Base-by-base conservation (phyloP, 2,113 vertebrate genomes). In the Scomber japonicus region DNA sequence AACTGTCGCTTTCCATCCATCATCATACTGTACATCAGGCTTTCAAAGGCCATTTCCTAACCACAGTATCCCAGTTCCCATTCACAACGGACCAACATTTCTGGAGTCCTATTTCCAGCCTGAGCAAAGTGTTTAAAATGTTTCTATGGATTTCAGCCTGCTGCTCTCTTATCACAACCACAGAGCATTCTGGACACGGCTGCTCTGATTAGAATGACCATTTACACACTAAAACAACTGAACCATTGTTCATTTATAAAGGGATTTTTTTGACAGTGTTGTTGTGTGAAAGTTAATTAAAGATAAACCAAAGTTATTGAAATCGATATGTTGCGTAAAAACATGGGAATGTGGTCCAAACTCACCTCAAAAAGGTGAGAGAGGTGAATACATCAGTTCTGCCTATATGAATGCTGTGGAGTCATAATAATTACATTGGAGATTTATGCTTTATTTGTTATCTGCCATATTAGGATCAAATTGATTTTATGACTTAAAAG, bases 171-270 rank as follows among this genome's bases (percentile, higher is more conserved):
- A 15, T 30, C 19, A 27, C 1, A 9, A 70, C 45, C 27, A 60
- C n/a, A 81, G 50, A 68, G 55, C 69, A 15, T 80, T 57, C 55
- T 57, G 62, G 76, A 87, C 68, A 69, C 40, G 46, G 3, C 40
- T 64, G 66, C 67, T 78, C 46, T 56, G 59, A 21, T 65, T 27
- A 66, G 48, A 72, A 70, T 2, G 31, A 60, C 51, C 44, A 4
- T 57, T 63, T 15, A 62, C 70, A 91, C 84, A 83, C 82, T 35
- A 78, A 54, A 48, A 49, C 59, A 59, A 82, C 60, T 65, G 54
- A 75, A 67, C 40, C 46, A 24, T 61, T 56, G 45, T 61, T 79
- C 16, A 35, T 30, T 78, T 84, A 75, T 55, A 78, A 72, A 74
- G 19, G 35, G 40, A 68, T 71, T 76, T 60, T 70, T 74, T 55